Conservation (phyloP, 2,113 vertebrate species). For the Pangasianodon hypophthalmus region DNA sequence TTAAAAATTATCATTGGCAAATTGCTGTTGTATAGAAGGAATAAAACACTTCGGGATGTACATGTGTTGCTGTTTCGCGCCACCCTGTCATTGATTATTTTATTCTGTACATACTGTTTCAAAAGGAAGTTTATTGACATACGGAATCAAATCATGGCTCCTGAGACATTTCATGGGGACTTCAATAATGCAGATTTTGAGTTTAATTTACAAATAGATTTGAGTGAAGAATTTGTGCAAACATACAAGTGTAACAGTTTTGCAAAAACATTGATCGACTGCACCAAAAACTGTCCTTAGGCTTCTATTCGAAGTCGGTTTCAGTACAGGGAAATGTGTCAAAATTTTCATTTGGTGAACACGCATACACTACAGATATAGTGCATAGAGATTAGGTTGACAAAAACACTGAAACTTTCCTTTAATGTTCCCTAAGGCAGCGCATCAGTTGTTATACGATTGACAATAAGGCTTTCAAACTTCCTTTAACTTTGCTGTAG, state of each 20-base stretch:
- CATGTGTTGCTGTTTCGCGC: not conserved
- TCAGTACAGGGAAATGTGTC: too few relatives aligned
- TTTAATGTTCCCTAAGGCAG: not conserved
- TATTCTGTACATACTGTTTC: not conserved
- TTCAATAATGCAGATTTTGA: not conserved
- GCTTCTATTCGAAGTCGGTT: not conserved
- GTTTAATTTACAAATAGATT: not conserved
- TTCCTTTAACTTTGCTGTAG: not conserved
- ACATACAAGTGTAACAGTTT: not conserved
- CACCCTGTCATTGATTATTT: not conserved
- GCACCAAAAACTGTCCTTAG: not conserved
- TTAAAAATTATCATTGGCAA: not conserved
- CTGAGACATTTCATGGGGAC: not conserved
- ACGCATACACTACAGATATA: not conserved
- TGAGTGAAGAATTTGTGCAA: not conserved
- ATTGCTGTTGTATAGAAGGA: not conserved
- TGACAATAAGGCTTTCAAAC: conserved; percentile 6
- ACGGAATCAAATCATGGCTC: not conserved
- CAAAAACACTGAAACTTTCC: not conserved
- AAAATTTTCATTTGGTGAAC: too few relatives aligned
- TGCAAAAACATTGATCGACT: not conserved
- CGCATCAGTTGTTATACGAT: not conserved
- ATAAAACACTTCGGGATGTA: not conserved
- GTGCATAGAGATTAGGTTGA: not conserved
- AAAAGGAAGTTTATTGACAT: not conserved